These are phyloP conservation scores for Pygocentrus nattereri DNA, from an alignment of 2,797 vertebrate genomes.

Conservation along the genomic window DNA sequence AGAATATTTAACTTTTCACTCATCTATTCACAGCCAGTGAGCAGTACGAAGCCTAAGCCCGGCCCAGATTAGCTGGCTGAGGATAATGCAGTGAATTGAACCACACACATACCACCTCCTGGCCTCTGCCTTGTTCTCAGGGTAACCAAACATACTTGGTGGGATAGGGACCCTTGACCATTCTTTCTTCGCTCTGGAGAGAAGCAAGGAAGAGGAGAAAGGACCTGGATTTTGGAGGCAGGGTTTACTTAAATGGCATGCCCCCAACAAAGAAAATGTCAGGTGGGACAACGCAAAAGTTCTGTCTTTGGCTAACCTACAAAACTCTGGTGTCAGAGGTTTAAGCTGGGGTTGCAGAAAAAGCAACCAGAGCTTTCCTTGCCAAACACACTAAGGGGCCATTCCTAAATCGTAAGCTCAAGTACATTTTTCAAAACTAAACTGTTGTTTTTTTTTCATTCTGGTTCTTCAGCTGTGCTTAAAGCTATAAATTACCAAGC, in stretches of 20 bases:
- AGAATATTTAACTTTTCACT: constrained; percentile 85
- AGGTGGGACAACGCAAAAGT: constrained; percentile 73
- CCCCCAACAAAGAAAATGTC: constrained; percentile 75
- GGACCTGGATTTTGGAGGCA: constrained; percentile 73
- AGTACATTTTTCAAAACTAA: not conserved
- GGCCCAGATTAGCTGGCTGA: constrained; percentile 83
- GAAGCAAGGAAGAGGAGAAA: constrained; percentile 67
- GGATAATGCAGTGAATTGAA: constrained; percentile 84
- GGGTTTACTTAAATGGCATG: constrained; percentile 71
- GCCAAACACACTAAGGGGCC: constrained; percentile 10
- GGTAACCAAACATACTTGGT: constrained; percentile 79
- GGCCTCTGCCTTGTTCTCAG: constrained; percentile 79
- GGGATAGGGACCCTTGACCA: constrained; percentile 82
- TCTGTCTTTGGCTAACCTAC: constrained; percentile 65
- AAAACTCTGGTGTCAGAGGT: constrained; percentile 66
- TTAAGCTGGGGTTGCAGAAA: constrained; percentile 49
- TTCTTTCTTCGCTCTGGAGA: constrained; percentile 75
- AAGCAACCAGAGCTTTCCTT: constrained; percentile 31
- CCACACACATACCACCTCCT: constrained; percentile 71
- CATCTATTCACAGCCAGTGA: constrained; percentile 75
- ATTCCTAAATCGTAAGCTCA: constrained; percentile 23
- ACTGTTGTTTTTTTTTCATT: not conserved
- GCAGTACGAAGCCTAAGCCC: constrained; percentile 76
- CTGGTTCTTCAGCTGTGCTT: not conserved
- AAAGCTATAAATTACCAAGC: not conserved